Percentiles rank a stretch among this genome's conserved stretches.
These are phyloP conservation scores for Passer montanus DNA, from an alignment of 2,113 vertebrate species.

Conservation along the genomic window DNA sequence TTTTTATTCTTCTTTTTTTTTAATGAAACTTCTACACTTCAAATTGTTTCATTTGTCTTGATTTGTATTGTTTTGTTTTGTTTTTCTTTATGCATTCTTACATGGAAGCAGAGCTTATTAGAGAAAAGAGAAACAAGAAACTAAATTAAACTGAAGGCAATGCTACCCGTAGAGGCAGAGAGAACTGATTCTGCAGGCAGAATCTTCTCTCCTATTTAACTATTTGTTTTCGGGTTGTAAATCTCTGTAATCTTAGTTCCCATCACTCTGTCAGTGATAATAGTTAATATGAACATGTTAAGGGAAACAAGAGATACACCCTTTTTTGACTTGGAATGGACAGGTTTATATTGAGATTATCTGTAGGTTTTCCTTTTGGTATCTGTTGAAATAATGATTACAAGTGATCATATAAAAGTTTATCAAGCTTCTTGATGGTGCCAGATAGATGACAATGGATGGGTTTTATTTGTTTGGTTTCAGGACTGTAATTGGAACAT, in stretches of 20 bases:
- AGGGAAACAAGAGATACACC: background rate
- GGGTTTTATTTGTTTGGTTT: background rate
- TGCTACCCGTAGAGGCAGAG: background rate
- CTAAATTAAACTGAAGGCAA: background rate
- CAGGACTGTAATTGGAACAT: background rate
- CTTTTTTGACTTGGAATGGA: background rate
- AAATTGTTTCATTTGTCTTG: background rate
- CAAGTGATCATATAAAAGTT: background rate
- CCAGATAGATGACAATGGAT: background rate
- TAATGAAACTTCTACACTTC: background rate
- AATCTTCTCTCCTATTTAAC: background rate
- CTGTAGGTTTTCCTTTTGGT: background rate
- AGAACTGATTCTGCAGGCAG: background rate
- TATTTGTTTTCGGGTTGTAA: background rate
- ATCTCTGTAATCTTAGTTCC: background rate
- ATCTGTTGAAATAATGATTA: background rate
- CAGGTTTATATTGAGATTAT: background rate
- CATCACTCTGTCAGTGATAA: background rate
- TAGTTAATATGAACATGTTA: background rate
- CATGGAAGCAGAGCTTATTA: background rate
- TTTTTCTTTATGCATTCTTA: background rate
- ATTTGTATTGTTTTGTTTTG: background rate
- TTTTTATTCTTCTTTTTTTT: no score
- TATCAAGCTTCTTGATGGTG: background rate
- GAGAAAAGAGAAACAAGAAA: background rate